Percentiles rank a stretch among this genome's conserved stretches.
Conservation (phyloP, 2,888 invertebrate species). For the Rhamphomyia laevipes region DNA sequence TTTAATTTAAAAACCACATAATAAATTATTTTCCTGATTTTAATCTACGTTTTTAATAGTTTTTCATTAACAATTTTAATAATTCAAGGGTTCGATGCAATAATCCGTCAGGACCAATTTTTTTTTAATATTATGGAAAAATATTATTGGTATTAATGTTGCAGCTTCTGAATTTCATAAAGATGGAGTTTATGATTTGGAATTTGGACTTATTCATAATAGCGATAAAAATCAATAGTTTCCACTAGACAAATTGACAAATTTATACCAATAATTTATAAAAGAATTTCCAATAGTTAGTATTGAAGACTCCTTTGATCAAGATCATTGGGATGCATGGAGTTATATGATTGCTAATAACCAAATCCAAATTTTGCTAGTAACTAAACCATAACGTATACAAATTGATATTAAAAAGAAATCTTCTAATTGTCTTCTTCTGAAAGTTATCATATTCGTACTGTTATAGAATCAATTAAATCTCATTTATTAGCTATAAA, state of each 20-base stretch:
- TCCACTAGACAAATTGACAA: constrained; percentile 68
- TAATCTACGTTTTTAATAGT: too few species aligned
- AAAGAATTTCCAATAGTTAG: constrained; percentile 88
- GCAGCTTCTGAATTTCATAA: constrained; percentile 97
- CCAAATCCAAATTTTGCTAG: constrained; percentile 82
- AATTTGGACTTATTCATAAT: constrained; percentile 94
- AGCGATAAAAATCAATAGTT: constrained; percentile 76
- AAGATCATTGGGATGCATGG: constrained; percentile 98
- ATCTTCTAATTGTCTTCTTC: constrained; percentile 90
- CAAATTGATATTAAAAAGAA: constrained; percentile 90
- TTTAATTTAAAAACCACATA: too few species aligned
- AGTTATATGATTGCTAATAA: constrained; percentile 61
- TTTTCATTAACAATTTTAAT: too few species aligned
- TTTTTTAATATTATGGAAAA: too few species aligned
- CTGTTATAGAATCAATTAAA: constrained; percentile 92
- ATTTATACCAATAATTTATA: constrained; percentile 81
- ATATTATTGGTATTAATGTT: constrained; percentile 99
- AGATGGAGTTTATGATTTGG: constrained; percentile 76
- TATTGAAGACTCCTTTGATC: constrained; percentile 99
- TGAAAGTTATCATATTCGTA: constrained; percentile 98
- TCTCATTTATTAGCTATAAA: constrained; percentile 82
- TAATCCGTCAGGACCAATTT: too few species aligned
- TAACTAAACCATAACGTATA: constrained; percentile 87
- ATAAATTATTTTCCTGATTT: too few species aligned
- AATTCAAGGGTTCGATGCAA: too few species aligned